Evolutionary conservation across 1,140 invertebrate genomes (phyloP).

Genomic region (Chironomus striatipennis): DNA sequence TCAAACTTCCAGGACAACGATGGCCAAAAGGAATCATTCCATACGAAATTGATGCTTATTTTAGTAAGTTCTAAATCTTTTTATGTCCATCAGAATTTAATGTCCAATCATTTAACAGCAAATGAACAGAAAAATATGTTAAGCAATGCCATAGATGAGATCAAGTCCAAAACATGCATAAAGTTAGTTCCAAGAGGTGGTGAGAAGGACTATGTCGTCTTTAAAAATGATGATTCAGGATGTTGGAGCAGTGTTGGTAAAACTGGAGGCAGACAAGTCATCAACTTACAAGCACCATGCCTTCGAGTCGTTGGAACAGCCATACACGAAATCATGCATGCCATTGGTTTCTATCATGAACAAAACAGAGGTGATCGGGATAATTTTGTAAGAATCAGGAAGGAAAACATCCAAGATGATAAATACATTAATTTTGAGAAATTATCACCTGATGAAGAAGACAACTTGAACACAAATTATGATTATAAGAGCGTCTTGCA

Average conservation of each 20-base stretch:
- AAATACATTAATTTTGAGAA: background rate
- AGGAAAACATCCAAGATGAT: background rate
- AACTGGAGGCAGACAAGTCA: slow-evolving; percentile 48
- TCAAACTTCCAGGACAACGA: slow-evolving; percentile 46
- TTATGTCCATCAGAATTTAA: background rate
- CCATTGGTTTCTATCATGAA: slow-evolving; percentile 56
- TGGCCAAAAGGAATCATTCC: slow-evolving; percentile 62
- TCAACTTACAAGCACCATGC: slow-evolving; percentile 60
- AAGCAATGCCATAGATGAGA: slow-evolving; percentile 53
- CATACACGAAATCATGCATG: slow-evolving; percentile 59
- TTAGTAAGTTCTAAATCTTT: slow-evolving; percentile 41
- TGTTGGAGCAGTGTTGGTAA: slow-evolving; percentile 61
- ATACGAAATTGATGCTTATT: slow-evolving; percentile 57
- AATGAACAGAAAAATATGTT: slow-evolving; percentile 40
- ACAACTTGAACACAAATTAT: slow-evolving; percentile 44
- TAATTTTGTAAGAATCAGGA: slow-evolving; percentile 42
- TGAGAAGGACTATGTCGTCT: slow-evolving; percentile 53
- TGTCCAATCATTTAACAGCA: background rate
- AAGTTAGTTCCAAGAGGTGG: slow-evolving; percentile 52
- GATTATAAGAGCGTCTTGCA: slow-evolving; percentile 68
- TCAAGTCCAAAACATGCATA: slow-evolving; percentile 61
- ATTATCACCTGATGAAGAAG: background rate
- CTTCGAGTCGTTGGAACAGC: slow-evolving; percentile 50
- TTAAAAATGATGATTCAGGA: slow-evolving; percentile 51
- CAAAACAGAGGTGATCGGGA: slow-evolving; percentile 54